phyloP scores from a whole-genome alignment of 2,797 vertebrate species.

The Lateolabrax maculatus region DNA sequence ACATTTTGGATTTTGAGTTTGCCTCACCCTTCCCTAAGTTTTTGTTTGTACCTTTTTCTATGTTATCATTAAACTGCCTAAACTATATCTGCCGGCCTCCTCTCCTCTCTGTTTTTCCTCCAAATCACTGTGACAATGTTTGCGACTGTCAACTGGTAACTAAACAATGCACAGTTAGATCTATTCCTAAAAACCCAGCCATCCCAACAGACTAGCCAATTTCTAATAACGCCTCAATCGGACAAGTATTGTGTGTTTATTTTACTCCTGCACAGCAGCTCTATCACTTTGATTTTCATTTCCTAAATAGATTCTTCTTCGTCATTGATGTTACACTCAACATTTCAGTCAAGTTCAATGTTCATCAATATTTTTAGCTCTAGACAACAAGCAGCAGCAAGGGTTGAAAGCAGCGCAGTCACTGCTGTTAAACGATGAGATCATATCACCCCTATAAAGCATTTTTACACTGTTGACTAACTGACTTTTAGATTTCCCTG shows the following conservation, averaged over 20 bases:
- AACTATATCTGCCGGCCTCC: too few relatives aligned
- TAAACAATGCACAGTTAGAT: slow-evolving; percentile 21
- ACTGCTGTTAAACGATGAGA: slow-evolving; percentile 61
- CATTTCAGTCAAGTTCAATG: slow-evolving; percentile 37
- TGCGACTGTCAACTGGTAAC: slow-evolving; percentile 41
- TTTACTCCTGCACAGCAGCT: not conserved
- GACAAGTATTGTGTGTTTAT: slow-evolving; percentile 22
- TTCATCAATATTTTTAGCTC: slow-evolving; percentile 43
- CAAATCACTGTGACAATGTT: too few relatives aligned
- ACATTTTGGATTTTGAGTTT: too few relatives aligned
- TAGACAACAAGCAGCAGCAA: slow-evolving; percentile 28
- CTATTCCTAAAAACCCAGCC: slow-evolving; percentile 9
- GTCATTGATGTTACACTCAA: slow-evolving; percentile 11
- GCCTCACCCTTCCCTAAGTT: too few relatives aligned
- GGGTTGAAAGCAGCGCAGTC: slow-evolving; percentile 46
- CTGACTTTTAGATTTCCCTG: slow-evolving; percentile 55
- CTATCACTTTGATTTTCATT: slow-evolving; percentile 31
- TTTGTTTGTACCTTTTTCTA: too few relatives aligned
- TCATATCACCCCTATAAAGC: slow-evolving; percentile 51
- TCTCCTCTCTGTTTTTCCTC: too few relatives aligned
- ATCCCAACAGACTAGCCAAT: not conserved
- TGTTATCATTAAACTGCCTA: too few relatives aligned
- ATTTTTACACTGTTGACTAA: slow-evolving; percentile 55
- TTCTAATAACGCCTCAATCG: not conserved
- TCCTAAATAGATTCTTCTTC: slow-evolving; percentile 1